Base-by-base conservation (phyloP, 2,888 invertebrate species). In the Meteorus cinctellus region DNA sequence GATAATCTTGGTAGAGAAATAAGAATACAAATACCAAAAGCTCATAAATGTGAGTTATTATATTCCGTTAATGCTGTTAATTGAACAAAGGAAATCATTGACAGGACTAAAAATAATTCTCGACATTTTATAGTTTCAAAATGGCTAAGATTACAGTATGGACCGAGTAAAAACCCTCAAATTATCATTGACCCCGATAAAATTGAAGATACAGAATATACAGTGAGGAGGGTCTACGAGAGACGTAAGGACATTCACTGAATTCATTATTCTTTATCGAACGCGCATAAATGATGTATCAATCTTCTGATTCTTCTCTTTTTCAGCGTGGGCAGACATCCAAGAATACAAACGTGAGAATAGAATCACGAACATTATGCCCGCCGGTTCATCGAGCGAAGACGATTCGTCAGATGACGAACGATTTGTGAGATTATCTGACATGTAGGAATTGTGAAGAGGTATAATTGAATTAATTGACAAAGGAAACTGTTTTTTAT, bases 401-500 rank as follows among this genome's bases (percentile, higher is more conserved):
- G 85, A 82, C 14, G 85, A 84, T 10, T 85, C 85, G 3, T 89
- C 88, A 16, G 89, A 88, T 34, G 88, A 89, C 69, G 88, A 88
- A 19, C n/a, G 79, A 82, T 48, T 59, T 19, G 0, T 34, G 79
- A 19, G 80, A 79, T 55, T 51, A 65, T 62, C 79, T 69, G 74
- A 36, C 70, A 3, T 70, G 27, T 62, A 72, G 48, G 24, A 29
- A 31, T 67, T 69, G 14, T 31, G 31, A 19, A 29, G 29, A 16
- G 63, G 34, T 14, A 63, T 51, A 67, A 29, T 65, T 34, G 14
- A 31, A 65, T 34, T 19, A 4, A 65, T 2, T 31, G 24, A n/a
- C 65, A 12, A 14, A 10, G 16, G 2, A 2, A 34, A 63, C 12
- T 12, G 12, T 12, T 41, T 29, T 63, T 34, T 31, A 34, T n/a